Evolutionary conservation across 2,888 invertebrate species (phyloP).

Genomic region (Coremacera marginata): DNA sequence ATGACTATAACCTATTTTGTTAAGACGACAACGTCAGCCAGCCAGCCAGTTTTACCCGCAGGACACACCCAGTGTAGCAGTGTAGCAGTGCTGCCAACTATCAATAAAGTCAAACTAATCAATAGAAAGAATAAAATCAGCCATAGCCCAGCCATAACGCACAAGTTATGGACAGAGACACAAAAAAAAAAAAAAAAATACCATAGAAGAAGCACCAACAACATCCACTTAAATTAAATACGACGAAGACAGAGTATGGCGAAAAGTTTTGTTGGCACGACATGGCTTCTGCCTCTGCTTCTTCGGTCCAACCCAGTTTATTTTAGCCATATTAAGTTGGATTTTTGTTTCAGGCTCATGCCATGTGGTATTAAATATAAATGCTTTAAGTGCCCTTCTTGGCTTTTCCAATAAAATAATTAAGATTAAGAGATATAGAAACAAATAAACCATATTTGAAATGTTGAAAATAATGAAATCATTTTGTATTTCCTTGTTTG

Average conservation of each 20-base stretch:
- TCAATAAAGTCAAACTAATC: constrained; percentile 35
- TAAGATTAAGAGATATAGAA: neutral
- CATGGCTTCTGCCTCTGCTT: neutral
- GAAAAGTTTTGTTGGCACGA: constrained; percentile 35
- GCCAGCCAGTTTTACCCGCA: neutral
- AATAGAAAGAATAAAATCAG: constrained; percentile 39
- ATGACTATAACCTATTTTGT: no score
- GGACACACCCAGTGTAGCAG: constrained; percentile 6
- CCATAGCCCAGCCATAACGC: constrained; percentile 34
- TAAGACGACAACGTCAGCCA: no score
- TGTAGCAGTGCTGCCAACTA: constrained; percentile 16
- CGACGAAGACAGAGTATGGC: neutral
- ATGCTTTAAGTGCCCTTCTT: neutral
- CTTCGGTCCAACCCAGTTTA: constrained; percentile 28
- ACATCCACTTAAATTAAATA: constrained; percentile 33
- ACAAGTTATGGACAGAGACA: constrained; percentile 36
- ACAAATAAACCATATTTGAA: neutral
- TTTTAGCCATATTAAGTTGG: neutral
- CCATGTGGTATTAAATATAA: neutral
- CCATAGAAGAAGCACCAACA: neutral
- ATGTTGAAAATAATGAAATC: no score
- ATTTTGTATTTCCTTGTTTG: no score
- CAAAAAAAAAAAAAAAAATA: neutral
- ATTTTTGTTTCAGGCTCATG: neutral
- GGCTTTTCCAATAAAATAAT: neutral